phyloP scores from a whole-genome alignment of 2,888 invertebrate genomes.

The Oithona nana region DNA sequence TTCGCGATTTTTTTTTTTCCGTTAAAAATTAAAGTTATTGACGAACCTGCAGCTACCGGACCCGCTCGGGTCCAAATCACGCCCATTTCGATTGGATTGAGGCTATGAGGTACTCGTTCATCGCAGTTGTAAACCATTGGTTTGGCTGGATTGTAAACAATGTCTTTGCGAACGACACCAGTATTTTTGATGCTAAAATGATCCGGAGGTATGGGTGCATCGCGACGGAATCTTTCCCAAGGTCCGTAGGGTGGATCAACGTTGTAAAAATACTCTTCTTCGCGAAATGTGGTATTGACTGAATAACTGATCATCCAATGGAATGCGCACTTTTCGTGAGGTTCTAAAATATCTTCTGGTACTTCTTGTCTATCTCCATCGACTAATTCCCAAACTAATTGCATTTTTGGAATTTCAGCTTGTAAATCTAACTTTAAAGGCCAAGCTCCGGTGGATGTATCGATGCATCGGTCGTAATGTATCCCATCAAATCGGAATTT shows the following conservation, averaged over 20 bases:
- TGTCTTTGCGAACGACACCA: neutral
- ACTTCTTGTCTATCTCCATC: neutral
- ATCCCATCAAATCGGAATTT: slow-evolving; percentile 3
- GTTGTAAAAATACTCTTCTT: neutral
- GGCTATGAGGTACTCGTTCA: neutral
- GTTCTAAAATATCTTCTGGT: neutral
- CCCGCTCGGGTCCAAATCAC: neutral
- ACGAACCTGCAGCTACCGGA: neutral
- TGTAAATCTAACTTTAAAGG: neutral
- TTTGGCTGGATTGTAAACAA: neutral
- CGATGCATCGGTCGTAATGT: neutral
- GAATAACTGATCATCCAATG: neutral
- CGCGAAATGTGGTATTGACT: neutral
- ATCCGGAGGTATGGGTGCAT: neutral
- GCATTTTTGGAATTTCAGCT: neutral
- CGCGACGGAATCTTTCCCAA: neutral
- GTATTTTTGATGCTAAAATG: neutral
- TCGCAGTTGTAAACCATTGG: neutral
- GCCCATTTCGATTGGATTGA: neutral
- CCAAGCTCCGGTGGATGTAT: neutral
- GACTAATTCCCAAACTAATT: neutral
- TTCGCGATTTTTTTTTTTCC: too few species aligned
- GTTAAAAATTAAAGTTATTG: too few species aligned
- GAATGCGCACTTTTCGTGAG: neutral
- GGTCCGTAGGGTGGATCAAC: neutral